A percentile compares a stretch with the other conserved stretches of the same genome.
phyloP scores from a whole-genome alignment of 2,113 vertebrate species.

The Saccopteryx leptura region DNA sequence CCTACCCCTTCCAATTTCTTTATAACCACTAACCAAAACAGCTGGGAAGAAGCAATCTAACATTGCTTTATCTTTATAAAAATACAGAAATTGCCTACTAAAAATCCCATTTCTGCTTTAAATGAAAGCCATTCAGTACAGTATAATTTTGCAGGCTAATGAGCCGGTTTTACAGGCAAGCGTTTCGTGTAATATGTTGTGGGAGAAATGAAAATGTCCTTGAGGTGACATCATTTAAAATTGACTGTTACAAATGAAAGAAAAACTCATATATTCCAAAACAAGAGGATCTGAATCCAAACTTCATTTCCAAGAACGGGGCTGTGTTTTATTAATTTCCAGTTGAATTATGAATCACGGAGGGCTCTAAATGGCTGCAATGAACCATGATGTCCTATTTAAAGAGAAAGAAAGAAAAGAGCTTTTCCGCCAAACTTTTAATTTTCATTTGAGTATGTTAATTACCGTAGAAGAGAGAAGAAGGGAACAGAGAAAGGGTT shows the following conservation, averaged over 20 bases:
- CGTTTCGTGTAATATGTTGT: constrained; percentile 77
- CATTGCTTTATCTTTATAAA: constrained; percentile 78
- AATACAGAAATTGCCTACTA: constrained; percentile 78
- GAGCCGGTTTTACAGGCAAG: constrained; percentile 85
- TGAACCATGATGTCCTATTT: constrained; percentile 43
- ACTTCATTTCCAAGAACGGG: constrained; percentile 80
- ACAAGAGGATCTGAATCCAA: constrained; percentile 81
- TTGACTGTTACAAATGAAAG: constrained; percentile 77
- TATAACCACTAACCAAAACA: constrained; percentile 76
- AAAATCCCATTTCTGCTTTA: constrained; percentile 81
- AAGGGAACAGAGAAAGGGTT: not conserved
- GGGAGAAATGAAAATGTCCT: constrained; percentile 81
- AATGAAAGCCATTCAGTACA: constrained; percentile 83
- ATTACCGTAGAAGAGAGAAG: constrained; percentile 40
- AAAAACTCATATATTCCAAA: constrained; percentile 67
- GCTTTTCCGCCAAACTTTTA: not conserved
- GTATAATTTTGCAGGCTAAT: constrained; percentile 85
- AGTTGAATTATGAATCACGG: constrained; percentile 78
- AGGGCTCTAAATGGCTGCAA: constrained; percentile 72
- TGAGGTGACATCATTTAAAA: constrained; percentile 88
- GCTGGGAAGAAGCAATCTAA: constrained; percentile 77
- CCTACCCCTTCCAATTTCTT: constrained; percentile 45
- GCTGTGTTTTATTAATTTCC: constrained; percentile 82
- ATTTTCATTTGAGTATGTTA: constrained; percentile 66
- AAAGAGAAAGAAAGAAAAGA: not conserved